Conservation (phyloP, 2,888 invertebrate genomes). For the Orthosia incerta region DNA sequence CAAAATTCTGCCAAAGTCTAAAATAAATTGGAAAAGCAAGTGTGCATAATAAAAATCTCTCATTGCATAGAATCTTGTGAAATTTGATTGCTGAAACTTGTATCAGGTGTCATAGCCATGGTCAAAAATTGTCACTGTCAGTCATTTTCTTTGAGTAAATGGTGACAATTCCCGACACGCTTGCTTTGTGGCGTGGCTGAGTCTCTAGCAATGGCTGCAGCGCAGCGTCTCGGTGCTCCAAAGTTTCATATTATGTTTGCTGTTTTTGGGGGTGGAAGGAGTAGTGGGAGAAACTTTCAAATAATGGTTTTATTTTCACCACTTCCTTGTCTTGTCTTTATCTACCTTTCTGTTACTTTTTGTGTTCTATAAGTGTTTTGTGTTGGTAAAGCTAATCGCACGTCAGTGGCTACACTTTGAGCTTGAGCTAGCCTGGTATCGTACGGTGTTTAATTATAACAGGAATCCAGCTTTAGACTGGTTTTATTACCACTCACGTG, state of each 20-base stretch:
- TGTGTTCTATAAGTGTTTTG: neutral
- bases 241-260: neutral
- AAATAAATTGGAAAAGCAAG: too few relatives aligned
- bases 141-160: too few relatives aligned
- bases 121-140: too few relatives aligned
- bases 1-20: too few relatives aligned
- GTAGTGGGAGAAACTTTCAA: neutral
- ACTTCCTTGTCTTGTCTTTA: constrained; percentile 2
- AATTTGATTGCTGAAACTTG: too few relatives aligned
- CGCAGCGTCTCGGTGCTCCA: neutral
- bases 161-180: too few relatives aligned
- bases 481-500: neutral
- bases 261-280: neutral
- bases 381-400: neutral
- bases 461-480: neutral
- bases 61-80: too few relatives aligned
- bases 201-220: neutral
- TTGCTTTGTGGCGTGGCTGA: too few relatives aligned
- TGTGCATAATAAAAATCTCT: too few relatives aligned
- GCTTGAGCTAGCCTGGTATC: neutral
- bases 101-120: too few relatives aligned
- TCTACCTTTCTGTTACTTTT: neutral
- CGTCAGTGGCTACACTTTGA: neutral
- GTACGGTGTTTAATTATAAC: neutral
- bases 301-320: neutral